Evolutionary conservation across 2,113 vertebrate species (phyloP).

Genomic region (Erinaceus europaeus): DNA sequence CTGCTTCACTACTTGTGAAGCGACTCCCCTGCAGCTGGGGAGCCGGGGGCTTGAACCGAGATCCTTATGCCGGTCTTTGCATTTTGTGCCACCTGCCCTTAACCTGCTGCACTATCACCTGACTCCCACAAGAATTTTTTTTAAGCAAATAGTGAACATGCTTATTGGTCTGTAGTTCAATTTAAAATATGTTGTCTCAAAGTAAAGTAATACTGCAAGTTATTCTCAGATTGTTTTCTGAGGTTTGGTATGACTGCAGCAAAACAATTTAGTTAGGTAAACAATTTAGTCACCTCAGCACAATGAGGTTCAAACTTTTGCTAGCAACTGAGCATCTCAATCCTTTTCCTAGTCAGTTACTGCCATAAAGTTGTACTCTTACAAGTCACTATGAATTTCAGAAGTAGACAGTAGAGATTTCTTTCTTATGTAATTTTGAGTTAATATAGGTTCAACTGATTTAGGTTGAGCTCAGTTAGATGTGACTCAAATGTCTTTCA

Average conservation of each 20-base stretch:
- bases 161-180: slow-evolving; percentile 18
- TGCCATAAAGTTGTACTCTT: background rate
- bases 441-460: background rate
- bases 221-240: background rate
- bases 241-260: background rate
- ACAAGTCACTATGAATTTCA: background rate
- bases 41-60: no score
- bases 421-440: background rate
- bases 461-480: background rate
- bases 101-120: no score
- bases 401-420: background rate
- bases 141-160: background rate
- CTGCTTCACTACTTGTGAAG: no score
- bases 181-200: slow-evolving; percentile 39
- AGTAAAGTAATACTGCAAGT: background rate
- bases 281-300: background rate
- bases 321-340: background rate
- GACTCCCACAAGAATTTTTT: background rate
- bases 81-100: no score
- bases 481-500: background rate
- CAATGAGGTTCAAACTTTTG: background rate
- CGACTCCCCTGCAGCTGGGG: no score
- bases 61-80: no score
- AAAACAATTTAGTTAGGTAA: slow-evolving; percentile 12
- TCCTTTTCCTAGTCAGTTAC: background rate